Percentiles rank a stretch among this genome's conserved stretches.
phyloP scores from a whole-genome alignment of 53 echinoderm and acorn worm genomes.

The Echinarachnius parma region DNA sequence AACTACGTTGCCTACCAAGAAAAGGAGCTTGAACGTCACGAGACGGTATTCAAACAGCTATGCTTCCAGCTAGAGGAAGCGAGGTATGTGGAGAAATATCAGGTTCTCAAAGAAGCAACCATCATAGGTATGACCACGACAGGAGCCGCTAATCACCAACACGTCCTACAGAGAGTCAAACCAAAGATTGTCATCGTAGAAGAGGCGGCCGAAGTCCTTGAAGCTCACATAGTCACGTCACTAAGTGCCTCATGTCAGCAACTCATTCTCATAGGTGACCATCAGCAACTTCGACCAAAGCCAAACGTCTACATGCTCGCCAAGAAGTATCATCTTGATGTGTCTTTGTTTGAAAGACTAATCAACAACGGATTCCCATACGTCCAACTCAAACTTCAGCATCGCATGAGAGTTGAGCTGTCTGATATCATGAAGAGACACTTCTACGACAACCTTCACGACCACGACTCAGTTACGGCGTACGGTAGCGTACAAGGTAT shows the following conservation, averaged over 20 bases:
- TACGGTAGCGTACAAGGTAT: conserved; percentile 51
- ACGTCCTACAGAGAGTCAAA: conserved; percentile 50
- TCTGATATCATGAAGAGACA: conserved; percentile 62
- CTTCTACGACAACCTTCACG: conserved; percentile 58
- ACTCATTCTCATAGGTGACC: conserved; percentile 87
- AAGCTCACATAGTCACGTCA: conserved; percentile 80
- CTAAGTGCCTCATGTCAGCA: conserved; percentile 65
- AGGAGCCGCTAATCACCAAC: conserved; percentile 72
- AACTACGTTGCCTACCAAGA: neutral
- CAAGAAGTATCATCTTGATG: conserved; percentile 67
- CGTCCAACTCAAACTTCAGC: conserved; percentile 49
- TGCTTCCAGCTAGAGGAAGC: conserved; percentile 42
- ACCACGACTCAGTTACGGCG: conserved; percentile 55
- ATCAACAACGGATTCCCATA: conserved; percentile 72
- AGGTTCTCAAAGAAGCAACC: conserved; percentile 41
- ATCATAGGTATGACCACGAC: conserved; percentile 91
- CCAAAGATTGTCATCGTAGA: conserved; percentile 78
- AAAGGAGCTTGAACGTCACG: neutral
- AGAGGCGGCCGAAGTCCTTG: conserved; percentile 92
- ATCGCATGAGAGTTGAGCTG: conserved; percentile 77
- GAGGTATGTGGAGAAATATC: conserved; percentile 21
- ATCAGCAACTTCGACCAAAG: conserved; percentile 87
- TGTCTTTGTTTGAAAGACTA: conserved; percentile 77
- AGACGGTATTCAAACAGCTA: conserved; percentile 18
- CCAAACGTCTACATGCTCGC: conserved; percentile 80